Conservation (phyloP, 2,888 invertebrate species). For the Plebejus argus region DNA sequence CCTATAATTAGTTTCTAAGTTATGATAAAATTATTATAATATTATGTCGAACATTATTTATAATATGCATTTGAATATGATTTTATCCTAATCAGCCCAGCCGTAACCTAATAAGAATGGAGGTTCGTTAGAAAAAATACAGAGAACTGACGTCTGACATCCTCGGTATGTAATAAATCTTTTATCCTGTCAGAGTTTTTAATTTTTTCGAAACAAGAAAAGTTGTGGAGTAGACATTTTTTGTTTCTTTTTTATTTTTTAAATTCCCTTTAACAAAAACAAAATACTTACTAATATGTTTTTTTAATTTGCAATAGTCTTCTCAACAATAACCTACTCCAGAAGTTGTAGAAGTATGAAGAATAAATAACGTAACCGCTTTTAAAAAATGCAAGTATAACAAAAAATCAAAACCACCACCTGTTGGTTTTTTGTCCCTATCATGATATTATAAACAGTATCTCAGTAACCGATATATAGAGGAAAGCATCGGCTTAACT, state of each 20-base stretch:
- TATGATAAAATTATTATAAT: too few species aligned
- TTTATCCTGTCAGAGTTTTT: conserved; percentile 3
- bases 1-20: too few species aligned
- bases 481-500: conserved; percentile 58
- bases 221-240: conserved; percentile 4
- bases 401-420: neutral
- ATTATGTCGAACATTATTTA: too few species aligned
- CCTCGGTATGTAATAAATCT: conserved; percentile 8
- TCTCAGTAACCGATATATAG: conserved; percentile 31
- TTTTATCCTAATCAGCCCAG: neutral
- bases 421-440: conserved; percentile 7
- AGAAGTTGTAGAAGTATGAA: neutral
- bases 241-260: neutral
- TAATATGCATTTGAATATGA: neutral
- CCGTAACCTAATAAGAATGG: neutral
- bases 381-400: neutral
- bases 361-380: neutral
- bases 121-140: conserved; percentile 18
- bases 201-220: conserved; percentile 8
- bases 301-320: neutral
- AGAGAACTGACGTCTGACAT: conserved; percentile 17
- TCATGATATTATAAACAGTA: conserved; percentile 24
- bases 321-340: neutral
- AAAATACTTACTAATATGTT: neutral
- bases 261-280: neutral